Evolutionary conservation across 2,888 invertebrate species (phyloP), one percentile per base, ranked within the genome.

Genomic region (Abscondita cerata): DNA sequence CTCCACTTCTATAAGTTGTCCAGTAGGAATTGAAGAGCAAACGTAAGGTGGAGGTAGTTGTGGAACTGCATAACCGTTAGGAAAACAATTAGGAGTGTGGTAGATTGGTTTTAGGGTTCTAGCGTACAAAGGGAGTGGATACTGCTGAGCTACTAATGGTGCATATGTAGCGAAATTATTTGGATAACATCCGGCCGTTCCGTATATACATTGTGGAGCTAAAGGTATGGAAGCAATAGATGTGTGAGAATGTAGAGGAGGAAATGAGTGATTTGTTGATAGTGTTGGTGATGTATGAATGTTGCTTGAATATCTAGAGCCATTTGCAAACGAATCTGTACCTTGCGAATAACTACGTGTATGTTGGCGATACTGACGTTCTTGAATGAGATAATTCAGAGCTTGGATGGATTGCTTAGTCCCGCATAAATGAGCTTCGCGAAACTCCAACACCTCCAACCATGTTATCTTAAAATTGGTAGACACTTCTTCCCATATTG

Each of bases 401-500:
- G 81, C 81, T 19, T 81, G 78, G 16, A 84, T 80, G 0, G 84
- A 82, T 68, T 83, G 81, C 51, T 86, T 84, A 0, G 85, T 82
- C 51, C 83, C 81, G 38, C 87, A 84, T 2, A 84, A 76, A 65
- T 84, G 82, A 12, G 81, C 81, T 68, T 83, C 84, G 0, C 90
- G 83, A 75, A 86, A 87, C 41, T 86, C 83, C 40, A 87, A 81
- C 31, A 93, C 86, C 65, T 90, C 90, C 36, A 86, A 79, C 91
- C 92, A 93, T 1, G 82, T 80, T 20, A 84, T 78, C 34, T 81
- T 81, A 63, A 80, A 83, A 12, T 81, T 76, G 53, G 84, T 80
- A 52, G 88, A 86, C 15, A 89, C 84, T 36, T 87, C 83, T 74
- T 92, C 91, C 86, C 90, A 89, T 69, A 93, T 89, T 63, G 88